phyloP scores from a whole-genome alignment of 2,888 invertebrate genomes.

The Lithophane ornitopus region DNA sequence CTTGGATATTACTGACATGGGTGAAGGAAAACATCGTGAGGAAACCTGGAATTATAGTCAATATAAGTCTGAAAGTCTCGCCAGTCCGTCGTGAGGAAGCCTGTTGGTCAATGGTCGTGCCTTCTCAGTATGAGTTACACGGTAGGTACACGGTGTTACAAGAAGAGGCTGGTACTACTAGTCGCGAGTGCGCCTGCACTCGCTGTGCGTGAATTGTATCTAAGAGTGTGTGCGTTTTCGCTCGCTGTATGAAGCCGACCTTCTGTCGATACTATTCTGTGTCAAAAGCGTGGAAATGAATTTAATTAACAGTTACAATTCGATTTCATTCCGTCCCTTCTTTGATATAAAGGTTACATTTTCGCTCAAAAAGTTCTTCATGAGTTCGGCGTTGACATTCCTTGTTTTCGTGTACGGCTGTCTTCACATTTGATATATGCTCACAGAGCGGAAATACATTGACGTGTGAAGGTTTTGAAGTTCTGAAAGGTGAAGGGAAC shows the following conservation, averaged over 20 bases:
- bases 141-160: no score
- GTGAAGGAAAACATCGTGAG: no score
- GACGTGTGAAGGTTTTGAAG: slow-evolving; percentile 11
- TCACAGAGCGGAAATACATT: slow-evolving; percentile 1
- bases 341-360: slow-evolving; percentile 29
- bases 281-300: slow-evolving; percentile 38
- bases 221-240: background rate
- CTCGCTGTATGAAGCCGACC: background rate
- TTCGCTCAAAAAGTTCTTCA: slow-evolving; percentile 35
- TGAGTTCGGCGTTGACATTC: slow-evolving; percentile 44
- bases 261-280: background rate
- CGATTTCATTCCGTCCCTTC: slow-evolving; percentile 54
- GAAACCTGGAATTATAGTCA: no score
- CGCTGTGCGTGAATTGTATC: background rate
- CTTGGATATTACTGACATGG: no score
- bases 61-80: no score
- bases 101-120: no score
- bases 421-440: slow-evolving; percentile 19
- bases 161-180: no score
- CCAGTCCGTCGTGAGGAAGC: no score
- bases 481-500: slow-evolving; percentile 15
- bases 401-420: slow-evolving; percentile 33
- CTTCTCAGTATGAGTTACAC: no score
- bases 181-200: background rate
- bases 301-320: slow-evolving; percentile 65